phyloP scores from a whole-genome alignment of 1,140 invertebrate genomes.

The Papilio glaucus region DNA sequence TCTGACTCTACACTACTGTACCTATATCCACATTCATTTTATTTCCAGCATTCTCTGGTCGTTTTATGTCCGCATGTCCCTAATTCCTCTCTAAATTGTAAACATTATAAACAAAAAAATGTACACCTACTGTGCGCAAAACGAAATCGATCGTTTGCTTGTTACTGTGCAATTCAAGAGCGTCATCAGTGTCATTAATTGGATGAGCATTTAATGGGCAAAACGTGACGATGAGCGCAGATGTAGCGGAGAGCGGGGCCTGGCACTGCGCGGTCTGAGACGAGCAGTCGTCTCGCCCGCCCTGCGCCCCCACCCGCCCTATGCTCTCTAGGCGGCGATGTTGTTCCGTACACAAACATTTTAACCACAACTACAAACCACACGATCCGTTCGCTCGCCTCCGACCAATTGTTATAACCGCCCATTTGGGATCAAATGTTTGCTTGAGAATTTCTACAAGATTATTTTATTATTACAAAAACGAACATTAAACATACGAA shows the following conservation, averaged over 20 bases:
- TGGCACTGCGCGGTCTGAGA: background rate
- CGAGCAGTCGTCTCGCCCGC: background rate
- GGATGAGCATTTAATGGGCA: slow-evolving; percentile 33
- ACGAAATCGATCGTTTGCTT: slow-evolving; percentile 11
- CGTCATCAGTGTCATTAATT: slow-evolving; percentile 35
- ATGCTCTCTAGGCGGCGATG: background rate
- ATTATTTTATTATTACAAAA: background rate
- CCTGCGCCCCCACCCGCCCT: background rate
- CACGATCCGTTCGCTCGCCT: background rate
- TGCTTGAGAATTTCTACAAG: background rate
- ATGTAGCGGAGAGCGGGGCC: background rate
- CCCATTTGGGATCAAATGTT: background rate
- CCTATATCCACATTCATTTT: too few species aligned
- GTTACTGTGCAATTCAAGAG: slow-evolving; percentile 19
- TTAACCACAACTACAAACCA: slow-evolving; percentile 10
- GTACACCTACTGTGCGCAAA: background rate
- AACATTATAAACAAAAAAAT: background rate
- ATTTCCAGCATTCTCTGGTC: too few species aligned
- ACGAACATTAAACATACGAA: too few species aligned
- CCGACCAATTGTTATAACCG: background rate
- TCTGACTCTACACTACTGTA: too few species aligned
- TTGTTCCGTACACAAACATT: slow-evolving; percentile 5
- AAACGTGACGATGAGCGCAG: slow-evolving; percentile 25
- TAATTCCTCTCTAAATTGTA: too few species aligned
- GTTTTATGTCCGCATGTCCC: too few species aligned